Evolutionary conservation across 2,797 vertebrate genomes (phyloP).

Genomic region (Sebastes minor): DNA sequence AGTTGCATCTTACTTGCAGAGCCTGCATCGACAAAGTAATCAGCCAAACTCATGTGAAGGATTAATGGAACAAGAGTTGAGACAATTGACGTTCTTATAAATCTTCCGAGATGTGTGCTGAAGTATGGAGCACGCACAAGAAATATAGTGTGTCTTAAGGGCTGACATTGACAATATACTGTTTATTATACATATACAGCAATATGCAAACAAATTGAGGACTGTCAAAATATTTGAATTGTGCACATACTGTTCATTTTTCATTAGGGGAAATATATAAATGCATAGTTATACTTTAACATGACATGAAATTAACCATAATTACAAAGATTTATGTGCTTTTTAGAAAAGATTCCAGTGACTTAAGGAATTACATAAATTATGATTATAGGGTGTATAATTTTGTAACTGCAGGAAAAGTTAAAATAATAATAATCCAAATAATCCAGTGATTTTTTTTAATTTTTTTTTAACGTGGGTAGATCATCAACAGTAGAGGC

Average conservation of each 20-base stretch:
- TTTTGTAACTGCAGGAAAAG: neutral
- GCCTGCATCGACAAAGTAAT: slow-evolving; percentile 67
- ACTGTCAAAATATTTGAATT: slow-evolving; percentile 15
- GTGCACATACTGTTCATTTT: neutral
- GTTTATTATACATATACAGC: neutral
- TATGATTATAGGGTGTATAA: neutral
- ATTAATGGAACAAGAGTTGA: slow-evolving; percentile 50
- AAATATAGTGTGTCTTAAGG: neutral
- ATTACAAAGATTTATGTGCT: neutral
- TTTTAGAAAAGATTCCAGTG: neutral
- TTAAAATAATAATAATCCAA: neutral
- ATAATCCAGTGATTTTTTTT: neutral
- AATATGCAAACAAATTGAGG: neutral
- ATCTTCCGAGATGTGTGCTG: slow-evolving; percentile 12
- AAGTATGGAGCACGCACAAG: neutral
- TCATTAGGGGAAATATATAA: neutral
- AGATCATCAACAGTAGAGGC: slow-evolving; percentile 58
- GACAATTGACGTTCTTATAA: slow-evolving; percentile 38
- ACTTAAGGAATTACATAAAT: neutral
- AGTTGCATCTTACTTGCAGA: slow-evolving; percentile 68
- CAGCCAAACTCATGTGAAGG: slow-evolving; percentile 47
- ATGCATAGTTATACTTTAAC: neutral
- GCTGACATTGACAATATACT: neutral
- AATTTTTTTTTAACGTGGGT: slow-evolving; percentile 24
- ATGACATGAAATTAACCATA: neutral